A percentile compares a stretch with the other conserved stretches of the same genome.
These are phyloP conservation scores for Eulemur rubriventer DNA, from an alignment of 2,797 vertebrate genomes.

Conservation along the genomic window DNA sequence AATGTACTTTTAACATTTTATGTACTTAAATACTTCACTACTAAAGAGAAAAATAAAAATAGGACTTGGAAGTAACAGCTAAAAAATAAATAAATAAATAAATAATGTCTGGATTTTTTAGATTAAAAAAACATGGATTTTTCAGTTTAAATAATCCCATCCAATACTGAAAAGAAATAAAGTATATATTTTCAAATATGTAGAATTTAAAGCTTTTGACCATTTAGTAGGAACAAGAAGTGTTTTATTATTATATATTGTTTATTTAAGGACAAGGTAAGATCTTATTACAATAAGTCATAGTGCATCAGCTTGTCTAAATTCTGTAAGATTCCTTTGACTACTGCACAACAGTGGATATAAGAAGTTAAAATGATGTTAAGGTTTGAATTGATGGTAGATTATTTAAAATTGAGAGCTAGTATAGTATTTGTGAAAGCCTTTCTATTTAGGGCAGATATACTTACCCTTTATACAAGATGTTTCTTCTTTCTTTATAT, in stretches of 20 bases:
- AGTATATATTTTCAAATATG: background rate
- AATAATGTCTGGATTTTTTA: background rate
- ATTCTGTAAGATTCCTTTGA: background rate
- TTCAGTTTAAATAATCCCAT: background rate
- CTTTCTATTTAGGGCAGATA: background rate
- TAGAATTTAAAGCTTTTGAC: background rate
- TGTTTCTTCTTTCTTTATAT: background rate
- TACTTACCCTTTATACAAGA: background rate
- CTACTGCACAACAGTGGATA: background rate
- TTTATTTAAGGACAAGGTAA: background rate
- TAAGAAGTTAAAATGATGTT: background rate
- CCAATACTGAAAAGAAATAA: background rate
- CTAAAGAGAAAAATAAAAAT: background rate
- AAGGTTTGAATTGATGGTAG: background rate
- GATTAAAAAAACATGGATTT: background rate
- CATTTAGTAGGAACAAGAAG: background rate
- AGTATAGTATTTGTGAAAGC: background rate
- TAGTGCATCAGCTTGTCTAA: background rate
- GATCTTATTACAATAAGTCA: background rate
- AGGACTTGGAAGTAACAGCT: background rate
- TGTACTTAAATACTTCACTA: background rate
- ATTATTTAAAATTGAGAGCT: background rate
- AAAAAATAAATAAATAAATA: background rate
- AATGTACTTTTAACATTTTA: background rate
- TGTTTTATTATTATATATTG: background rate